These are phyloP conservation scores for Turdus rufiventris DNA, from an alignment of 2,113 vertebrate species.

Conservation along the genomic window DNA sequence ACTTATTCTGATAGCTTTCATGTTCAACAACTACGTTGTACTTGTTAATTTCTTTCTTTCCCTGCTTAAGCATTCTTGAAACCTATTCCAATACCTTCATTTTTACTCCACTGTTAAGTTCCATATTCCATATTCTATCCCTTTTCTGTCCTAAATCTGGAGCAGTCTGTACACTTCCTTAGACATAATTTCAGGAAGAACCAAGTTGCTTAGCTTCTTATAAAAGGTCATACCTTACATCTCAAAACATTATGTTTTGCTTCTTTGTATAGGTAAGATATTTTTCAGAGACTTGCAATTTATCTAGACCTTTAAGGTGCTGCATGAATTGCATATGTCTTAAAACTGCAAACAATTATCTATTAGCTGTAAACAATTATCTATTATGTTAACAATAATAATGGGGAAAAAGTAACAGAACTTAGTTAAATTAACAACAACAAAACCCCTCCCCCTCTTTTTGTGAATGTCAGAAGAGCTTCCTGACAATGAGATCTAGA, in stretches of 20 bases:
- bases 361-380: neutral
- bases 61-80: neutral
- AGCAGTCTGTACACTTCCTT: neutral
- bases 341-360: neutral
- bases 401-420: neutral
- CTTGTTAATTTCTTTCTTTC: neutral
- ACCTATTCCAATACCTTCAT: neutral
- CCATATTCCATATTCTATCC: neutral
- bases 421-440: neutral
- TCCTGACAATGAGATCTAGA: neutral
- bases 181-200: neutral
- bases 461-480: neutral
- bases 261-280: neutral
- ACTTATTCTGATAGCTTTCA: neutral
- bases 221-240: neutral
- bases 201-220: neutral
- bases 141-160: neutral
- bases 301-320: neutral
- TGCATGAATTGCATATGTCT: fast-evolving
- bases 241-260: neutral
- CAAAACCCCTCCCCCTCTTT: neutral
- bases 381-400: neutral
- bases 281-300: neutral
- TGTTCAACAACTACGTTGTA: neutral
- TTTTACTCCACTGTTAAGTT: neutral